Base-by-base conservation (phyloP, 2,113 vertebrate genomes). In the human region DNA sequence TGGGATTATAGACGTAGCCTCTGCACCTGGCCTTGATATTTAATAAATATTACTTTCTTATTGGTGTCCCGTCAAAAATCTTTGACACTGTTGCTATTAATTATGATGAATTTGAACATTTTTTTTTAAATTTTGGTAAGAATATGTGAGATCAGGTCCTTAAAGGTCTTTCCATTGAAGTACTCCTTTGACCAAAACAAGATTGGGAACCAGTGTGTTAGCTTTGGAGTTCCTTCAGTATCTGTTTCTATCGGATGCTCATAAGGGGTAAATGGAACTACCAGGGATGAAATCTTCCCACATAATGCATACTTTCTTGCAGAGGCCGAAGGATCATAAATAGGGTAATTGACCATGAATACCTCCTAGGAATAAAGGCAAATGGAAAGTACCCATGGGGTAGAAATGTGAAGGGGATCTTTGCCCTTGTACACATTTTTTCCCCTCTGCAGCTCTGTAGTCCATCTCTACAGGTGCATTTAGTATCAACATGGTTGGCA, bases 101-200 rank as follows among this genome's bases (percentile, higher is more conserved):
- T 90, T 95, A 70, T 80, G 43, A 80, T 84, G 40, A 85, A 93
- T 70, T 70, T 97, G 83, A 93, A 73, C 32, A n/a, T n/a, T n/a
- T n/a, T n/a, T n/a, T n/a, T n/a, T n/a, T n/a, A n/a, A n/a, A n/a
- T 64, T 64, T 86, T 95, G 75, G 40, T 88, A 79, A 97, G 23
- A 9, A 10, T 73, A 68, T 90, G 18, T 66, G 68, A 25, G 2
- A 70, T 79, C 93, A 89, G 27, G 13, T 64, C 82, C 14, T 78
- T 11, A 79, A 79, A 86, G 18, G 3, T 89, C 72, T 89, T 83
- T 92, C 68, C 89, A 43, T 17, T 93, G 59, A 61, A 50, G 8
- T 79, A 43, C 70, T 43, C 6, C 52, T 83, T 95, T 87, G 59
- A 93, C 27, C 86, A 83, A 94, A 80, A 83, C 8, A 40, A 80